phyloP scores from a whole-genome alignment of 2,113 vertebrate genomes.

The Leucopternis melanops region DNA sequence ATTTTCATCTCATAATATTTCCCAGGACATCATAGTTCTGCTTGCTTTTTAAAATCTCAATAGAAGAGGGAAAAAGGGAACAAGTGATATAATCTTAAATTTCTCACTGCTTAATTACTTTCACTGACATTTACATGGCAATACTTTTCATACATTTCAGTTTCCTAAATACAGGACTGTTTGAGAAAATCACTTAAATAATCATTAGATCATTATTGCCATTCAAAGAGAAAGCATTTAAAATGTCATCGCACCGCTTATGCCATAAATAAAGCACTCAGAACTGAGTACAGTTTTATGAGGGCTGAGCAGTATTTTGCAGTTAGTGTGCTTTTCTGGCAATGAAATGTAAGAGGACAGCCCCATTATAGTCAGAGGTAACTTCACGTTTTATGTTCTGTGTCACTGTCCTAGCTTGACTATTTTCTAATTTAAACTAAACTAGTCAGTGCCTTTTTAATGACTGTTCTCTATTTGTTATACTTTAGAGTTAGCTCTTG shows the following conservation, averaged over 20 bases:
- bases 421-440: neutral
- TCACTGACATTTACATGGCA: neutral
- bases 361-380: neutral
- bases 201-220: neutral
- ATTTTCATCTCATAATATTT: neutral
- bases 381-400: neutral
- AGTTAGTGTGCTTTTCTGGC: neutral
- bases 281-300: neutral
- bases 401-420: neutral
- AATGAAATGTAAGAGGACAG: neutral
- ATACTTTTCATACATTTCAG: neutral
- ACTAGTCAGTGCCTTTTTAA: neutral
- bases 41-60: neutral
- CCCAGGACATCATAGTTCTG: neutral
- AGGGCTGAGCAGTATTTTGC: neutral
- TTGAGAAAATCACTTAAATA: neutral
- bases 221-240: constrained; percentile 2
- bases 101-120: neutral
- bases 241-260: neutral
- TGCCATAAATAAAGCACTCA: constrained; percentile 18
- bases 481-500: neutral
- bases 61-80: neutral
- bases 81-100: neutral
- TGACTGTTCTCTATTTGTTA: neutral
- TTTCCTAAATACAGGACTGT: neutral